A percentile compares a stretch with the other conserved stretches of the same genome.
These are phyloP conservation scores for Pelmatolapia mariae DNA, from an alignment of 2,113 vertebrate genomes.

Conservation along the genomic window DNA sequence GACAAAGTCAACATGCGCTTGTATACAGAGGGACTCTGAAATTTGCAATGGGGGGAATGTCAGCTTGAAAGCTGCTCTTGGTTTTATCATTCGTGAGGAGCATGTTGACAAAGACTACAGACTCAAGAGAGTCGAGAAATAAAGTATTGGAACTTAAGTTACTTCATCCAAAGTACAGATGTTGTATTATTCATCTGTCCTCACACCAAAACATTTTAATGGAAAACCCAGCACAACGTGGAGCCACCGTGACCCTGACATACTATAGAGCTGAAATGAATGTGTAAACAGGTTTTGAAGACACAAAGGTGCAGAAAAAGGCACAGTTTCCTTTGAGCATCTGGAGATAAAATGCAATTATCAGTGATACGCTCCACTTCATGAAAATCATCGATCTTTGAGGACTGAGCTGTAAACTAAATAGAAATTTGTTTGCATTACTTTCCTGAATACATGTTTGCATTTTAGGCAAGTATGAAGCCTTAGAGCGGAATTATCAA, in stretches of 20 bases:
- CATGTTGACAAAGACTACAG: not conserved
- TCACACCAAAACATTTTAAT: slow-evolving; percentile 28
- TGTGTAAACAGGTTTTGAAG: slow-evolving; percentile 22
- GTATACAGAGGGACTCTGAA: not conserved
- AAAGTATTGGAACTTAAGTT: not conserved
- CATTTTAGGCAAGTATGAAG: not conserved
- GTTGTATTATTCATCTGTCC: not conserved
- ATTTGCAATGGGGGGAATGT: not conserved
- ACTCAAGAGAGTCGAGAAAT: not conserved
- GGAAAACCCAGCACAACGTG: not conserved
- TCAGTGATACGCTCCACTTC: not conserved
- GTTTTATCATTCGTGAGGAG: not conserved
- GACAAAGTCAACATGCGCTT: slow-evolving; percentile 19
- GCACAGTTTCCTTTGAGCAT: not conserved
- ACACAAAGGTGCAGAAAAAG: not conserved
- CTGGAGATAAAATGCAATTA: slow-evolving; percentile 10
- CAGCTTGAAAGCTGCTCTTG: not conserved
- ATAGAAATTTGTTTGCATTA: not conserved
- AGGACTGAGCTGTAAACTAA: not conserved
- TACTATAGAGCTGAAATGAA: not conserved
- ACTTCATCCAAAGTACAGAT: not conserved
- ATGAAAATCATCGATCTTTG: slow-evolving; percentile 22
- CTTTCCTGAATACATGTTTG: not conserved
- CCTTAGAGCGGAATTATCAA: not conserved
- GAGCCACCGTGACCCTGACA: not conserved